Evolutionary conservation across 1,140 invertebrate genomes (phyloP).

Genomic region (Augochlora pura): DNA sequence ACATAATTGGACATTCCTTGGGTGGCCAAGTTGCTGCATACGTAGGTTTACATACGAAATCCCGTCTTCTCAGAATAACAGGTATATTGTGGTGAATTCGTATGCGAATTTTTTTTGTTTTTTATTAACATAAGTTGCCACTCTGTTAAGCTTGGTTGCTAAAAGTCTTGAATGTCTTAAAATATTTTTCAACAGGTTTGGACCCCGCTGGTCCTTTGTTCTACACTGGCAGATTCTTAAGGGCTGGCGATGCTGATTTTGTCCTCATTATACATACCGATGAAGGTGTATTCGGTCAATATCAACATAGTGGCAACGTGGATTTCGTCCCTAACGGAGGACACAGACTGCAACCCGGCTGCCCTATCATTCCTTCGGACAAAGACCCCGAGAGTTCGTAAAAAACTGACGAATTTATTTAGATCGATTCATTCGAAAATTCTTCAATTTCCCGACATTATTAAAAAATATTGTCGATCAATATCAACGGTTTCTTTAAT

Average conservation of each 20-base stretch:
- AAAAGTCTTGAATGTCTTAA: not conserved
- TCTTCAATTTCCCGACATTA: no score
- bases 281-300: not conserved
- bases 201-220: not conserved
- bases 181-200: not conserved
- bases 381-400: no score
- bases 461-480: no score
- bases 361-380: not conserved
- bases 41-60: conserved; percentile 79
- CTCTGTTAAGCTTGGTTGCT: no score
- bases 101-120: no score
- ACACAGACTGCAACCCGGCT: not conserved
- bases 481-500: no score
- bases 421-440: no score
- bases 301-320: not conserved
- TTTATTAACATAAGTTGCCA: no score
- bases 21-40: conserved; percentile 88
- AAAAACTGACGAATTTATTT: no score
- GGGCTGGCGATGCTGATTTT: not conserved
- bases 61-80: conserved; percentile 68
- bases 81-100: conserved; percentile 51
- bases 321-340: not conserved
- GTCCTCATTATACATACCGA: not conserved
- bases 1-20: conserved; percentile 88
- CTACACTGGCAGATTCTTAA: not conserved